phyloP scores from a whole-genome alignment of 1,140 invertebrate genomes.

The Arctopsyche grandis region DNA sequence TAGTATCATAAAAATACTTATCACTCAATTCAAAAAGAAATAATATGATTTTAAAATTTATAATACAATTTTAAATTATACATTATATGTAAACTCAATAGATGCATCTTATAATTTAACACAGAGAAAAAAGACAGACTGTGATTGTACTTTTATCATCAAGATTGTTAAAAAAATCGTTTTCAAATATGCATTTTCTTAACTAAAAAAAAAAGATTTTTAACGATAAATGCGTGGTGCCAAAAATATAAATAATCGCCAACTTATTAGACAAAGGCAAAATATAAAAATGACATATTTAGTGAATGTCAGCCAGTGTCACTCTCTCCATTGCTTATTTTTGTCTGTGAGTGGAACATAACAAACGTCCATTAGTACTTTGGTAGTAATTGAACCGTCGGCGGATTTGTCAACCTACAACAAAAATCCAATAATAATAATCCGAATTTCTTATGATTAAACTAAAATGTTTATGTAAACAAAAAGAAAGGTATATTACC shows the following conservation, averaged over 20 bases:
- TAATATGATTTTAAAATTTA: too few relatives aligned
- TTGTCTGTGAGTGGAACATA: slow-evolving; percentile 96
- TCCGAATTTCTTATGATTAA: background rate
- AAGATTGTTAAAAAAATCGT: too few relatives aligned
- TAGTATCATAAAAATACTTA: too few relatives aligned
- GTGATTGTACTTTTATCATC: too few relatives aligned
- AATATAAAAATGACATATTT: slow-evolving; percentile 20
- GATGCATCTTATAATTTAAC: too few relatives aligned
- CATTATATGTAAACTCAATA: too few relatives aligned
- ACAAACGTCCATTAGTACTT: slow-evolving; percentile 92
- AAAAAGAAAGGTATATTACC: slow-evolving; percentile 56
- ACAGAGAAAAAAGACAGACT: too few relatives aligned
- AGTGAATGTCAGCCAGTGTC: slow-evolving; percentile 28
- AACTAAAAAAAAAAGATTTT: background rate
- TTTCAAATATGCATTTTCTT: too few relatives aligned
- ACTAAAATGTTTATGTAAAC: background rate
- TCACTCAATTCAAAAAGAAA: too few relatives aligned
- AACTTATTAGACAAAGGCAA: slow-evolving; percentile 21
- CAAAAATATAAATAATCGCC: slow-evolving; percentile 19
- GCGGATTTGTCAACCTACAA: slow-evolving; percentile 85
- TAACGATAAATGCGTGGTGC: background rate
- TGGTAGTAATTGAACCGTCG: slow-evolving; percentile 82
- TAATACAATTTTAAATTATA: too few relatives aligned
- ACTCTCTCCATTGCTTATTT: slow-evolving; percentile 63
- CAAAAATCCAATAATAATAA: background rate